Percentiles rank a stretch among this genome's conserved stretches.
Conservation (phyloP, 2,797 vertebrate genomes). For the Neosilurus mollespiculum region DNA sequence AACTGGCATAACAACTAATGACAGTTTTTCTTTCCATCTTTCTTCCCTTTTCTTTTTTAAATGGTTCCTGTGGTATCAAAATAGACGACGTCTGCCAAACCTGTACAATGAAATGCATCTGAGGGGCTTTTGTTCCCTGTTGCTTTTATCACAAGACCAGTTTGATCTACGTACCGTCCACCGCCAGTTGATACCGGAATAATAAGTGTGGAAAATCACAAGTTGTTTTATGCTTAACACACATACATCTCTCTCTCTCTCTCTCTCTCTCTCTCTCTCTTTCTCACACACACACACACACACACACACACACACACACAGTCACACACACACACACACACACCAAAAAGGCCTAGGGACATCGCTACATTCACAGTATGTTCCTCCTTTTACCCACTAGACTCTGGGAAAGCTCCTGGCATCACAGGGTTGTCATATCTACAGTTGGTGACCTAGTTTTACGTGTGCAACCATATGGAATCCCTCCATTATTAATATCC, state of each 20-base stretch:
- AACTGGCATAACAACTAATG: constrained; percentile 18
- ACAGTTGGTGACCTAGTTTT: constrained; percentile 65
- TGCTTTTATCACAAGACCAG: constrained; percentile 40
- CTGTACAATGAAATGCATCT: constrained; percentile 32
- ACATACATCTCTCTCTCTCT: background rate
- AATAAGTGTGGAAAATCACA: constrained; percentile 32
- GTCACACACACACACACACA: constrained; percentile 11
- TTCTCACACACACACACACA: background rate
- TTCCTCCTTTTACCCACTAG: constrained; percentile 42
- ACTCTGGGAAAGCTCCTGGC: constrained; percentile 48
- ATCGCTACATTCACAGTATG: constrained; percentile 42
- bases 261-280: too few relatives aligned
- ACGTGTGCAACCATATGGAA: constrained; percentile 56
- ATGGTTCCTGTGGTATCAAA: constrained; percentile 8
- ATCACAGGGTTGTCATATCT: constrained; percentile 44
- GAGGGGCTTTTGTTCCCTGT: constrained; percentile 19
- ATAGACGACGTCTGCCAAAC: constrained; percentile 32
- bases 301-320: constrained; percentile 1
- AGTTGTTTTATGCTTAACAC: constrained; percentile 13
- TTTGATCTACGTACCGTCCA: constrained; percentile 38
- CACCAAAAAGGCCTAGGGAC: constrained; percentile 40
- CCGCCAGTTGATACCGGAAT: constrained; percentile 9
- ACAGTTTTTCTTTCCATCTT: constrained; percentile 15
- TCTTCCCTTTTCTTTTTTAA: background rate
- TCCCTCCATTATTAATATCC: constrained; percentile 57